These are phyloP conservation scores for Camponotus fellah DNA, from an alignment of 2,888 invertebrate species.

Conservation along the genomic window DNA sequence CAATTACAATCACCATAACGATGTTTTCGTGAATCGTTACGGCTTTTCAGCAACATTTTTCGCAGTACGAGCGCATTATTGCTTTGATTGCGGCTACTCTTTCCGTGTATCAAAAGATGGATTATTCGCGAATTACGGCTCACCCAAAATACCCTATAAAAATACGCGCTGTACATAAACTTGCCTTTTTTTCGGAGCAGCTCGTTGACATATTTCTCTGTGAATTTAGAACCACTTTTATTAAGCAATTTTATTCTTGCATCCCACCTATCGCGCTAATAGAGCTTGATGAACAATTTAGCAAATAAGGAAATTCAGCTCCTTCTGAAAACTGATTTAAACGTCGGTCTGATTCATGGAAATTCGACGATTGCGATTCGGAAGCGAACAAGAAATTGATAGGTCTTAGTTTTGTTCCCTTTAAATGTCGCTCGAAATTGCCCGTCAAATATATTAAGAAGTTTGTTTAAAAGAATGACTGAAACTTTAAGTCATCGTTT, in stretches of 20 bases:
- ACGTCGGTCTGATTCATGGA: background rate
- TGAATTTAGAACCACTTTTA: background rate
- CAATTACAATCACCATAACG: constrained; percentile 83
- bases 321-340: background rate
- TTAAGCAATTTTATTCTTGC: constrained; percentile 7
- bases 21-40: constrained; percentile 73
- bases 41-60: constrained; percentile 56
- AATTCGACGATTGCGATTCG: constrained; percentile 13
- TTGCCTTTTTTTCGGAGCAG: constrained; percentile 12
- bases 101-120: constrained; percentile 44
- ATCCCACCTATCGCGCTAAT: background rate
- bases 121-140: constrained; percentile 37
- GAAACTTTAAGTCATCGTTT: background rate
- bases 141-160: background rate
- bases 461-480: background rate
- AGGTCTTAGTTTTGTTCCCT: background rate
- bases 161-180: constrained; percentile 21
- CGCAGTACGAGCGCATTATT: constrained; percentile 70
- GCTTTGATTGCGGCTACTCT: constrained; percentile 68
- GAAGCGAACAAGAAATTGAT: constrained; percentile 4
- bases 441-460: constrained; percentile 17
- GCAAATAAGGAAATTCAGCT: constrained; percentile 4
- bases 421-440: constrained; percentile 1
- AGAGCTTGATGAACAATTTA: background rate
- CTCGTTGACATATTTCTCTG: constrained; percentile 34